These are phyloP conservation scores for Prunella fulvescens DNA, from an alignment of 2,113 vertebrate genomes.

Conservation along the genomic window DNA sequence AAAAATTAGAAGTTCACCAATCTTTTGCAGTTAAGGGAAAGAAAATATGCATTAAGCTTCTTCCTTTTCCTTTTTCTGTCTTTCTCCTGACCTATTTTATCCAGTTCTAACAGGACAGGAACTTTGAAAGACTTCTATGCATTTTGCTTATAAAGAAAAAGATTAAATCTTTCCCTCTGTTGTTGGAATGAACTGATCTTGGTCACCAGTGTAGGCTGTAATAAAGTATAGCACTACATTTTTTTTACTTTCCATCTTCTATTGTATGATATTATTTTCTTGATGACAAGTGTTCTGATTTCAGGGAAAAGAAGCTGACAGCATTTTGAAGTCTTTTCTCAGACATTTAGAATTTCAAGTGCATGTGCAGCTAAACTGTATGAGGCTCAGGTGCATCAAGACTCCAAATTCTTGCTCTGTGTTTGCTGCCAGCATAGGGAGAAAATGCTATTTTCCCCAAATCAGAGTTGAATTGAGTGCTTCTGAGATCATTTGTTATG, in stretches of 20 bases:
- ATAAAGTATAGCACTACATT: neutral
- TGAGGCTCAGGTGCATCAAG: neutral
- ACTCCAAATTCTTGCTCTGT: neutral
- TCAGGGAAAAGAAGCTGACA: neutral
- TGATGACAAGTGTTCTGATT: neutral
- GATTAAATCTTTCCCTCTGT: neutral
- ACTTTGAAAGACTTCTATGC: neutral
- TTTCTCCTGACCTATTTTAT: slow-evolving; percentile 17
- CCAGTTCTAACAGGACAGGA: neutral
- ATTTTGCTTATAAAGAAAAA: neutral
- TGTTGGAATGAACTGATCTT: neutral
- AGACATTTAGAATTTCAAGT: neutral
- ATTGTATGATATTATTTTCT: neutral
- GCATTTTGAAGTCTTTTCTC: neutral
- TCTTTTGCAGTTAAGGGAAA: neutral
- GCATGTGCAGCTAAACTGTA: neutral
- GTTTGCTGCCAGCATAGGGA: neutral
- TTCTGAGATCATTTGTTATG: neutral
- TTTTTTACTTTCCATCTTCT: neutral
- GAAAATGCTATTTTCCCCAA: neutral
- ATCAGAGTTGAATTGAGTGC: neutral
- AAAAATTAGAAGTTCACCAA: neutral
- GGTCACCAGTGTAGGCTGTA: neutral
- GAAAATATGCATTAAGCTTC: neutral
- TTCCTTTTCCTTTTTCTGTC: neutral